Percentiles rank a stretch among this genome's conserved stretches.
Evolutionary conservation across 1,140 invertebrate genomes (phyloP).

Genomic region (Dinoponera quadriceps): DNA sequence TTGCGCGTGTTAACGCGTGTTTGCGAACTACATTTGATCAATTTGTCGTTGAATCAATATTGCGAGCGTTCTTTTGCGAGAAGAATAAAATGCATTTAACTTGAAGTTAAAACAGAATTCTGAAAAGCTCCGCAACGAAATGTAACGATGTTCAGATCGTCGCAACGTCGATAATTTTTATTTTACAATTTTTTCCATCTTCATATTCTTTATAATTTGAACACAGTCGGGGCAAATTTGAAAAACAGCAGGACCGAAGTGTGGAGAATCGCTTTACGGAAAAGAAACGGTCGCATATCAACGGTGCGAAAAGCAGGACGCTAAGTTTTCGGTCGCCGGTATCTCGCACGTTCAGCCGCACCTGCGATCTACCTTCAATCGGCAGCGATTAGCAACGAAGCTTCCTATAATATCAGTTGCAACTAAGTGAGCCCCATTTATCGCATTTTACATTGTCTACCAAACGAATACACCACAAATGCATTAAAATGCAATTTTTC

Average conservation of each 20-base stretch:
- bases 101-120: slow-evolving; percentile 5
- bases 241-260: not conserved
- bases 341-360: not conserved
- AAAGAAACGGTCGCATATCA: not conserved
- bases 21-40: not conserved
- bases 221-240: not conserved
- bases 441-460: too few species aligned
- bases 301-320: not conserved
- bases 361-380: not conserved
- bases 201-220: not conserved
- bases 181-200: not conserved
- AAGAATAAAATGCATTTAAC: not conserved
- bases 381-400: not conserved
- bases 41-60: slow-evolving; percentile 8
- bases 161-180: slow-evolving; percentile 1
- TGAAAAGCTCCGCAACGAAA: not conserved
- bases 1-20: too few species aligned
- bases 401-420: not conserved
- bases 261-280: not conserved
- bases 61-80: not conserved
- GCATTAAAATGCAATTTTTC: too few species aligned
- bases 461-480: too few species aligned
- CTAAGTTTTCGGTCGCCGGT: slow-evolving; percentile 26
- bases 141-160: slow-evolving; percentile 25
- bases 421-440: not conserved